phyloP scores from a whole-genome alignment of 92 coral and sea anemone species.

The Porites evermanni region DNA sequence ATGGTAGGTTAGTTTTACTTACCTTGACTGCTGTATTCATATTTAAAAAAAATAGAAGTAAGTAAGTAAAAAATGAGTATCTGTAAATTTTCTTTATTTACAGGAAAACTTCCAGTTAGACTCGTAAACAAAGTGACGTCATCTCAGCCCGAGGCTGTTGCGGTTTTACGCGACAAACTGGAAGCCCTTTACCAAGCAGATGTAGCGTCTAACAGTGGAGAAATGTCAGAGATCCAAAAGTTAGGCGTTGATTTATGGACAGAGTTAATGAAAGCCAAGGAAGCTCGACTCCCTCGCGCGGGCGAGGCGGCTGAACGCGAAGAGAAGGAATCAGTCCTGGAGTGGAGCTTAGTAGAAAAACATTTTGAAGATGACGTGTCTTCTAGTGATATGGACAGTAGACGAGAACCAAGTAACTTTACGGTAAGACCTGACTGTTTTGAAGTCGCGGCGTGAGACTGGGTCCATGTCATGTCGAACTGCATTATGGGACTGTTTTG shows the following conservation, averaged over 20 bases:
- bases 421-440: slow-evolving; percentile 17
- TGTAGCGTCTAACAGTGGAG: slow-evolving; percentile 44
- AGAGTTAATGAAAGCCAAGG: slow-evolving; percentile 70
- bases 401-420: not conserved
- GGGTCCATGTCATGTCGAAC: too few species aligned
- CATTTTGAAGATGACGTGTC: not conserved
- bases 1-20: not conserved
- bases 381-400: not conserved
- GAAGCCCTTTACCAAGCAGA: slow-evolving; percentile 84
- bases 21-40: not conserved
- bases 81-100: not conserved
- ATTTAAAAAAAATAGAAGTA: too few species aligned
- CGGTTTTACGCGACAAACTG: slow-evolving; percentile 72
- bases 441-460: not conserved
- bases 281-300: slow-evolving; percentile 17
- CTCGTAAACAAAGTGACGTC: slow-evolving; percentile 90
- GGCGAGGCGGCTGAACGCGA: slow-evolving; percentile 22
- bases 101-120: slow-evolving; percentile 90
- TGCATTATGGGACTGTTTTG: too few species aligned
- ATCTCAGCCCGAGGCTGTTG: slow-evolving; percentile 92
- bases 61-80: too few species aligned
- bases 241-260: slow-evolving; percentile 66
- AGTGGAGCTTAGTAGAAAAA: slow-evolving; percentile 30
- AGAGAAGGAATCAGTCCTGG: slow-evolving; percentile 30
- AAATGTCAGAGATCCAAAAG: slow-evolving; percentile 58